phyloP scores from a whole-genome alignment of 2,888 invertebrate species.

The Ichneumoninae sp. region DNA sequence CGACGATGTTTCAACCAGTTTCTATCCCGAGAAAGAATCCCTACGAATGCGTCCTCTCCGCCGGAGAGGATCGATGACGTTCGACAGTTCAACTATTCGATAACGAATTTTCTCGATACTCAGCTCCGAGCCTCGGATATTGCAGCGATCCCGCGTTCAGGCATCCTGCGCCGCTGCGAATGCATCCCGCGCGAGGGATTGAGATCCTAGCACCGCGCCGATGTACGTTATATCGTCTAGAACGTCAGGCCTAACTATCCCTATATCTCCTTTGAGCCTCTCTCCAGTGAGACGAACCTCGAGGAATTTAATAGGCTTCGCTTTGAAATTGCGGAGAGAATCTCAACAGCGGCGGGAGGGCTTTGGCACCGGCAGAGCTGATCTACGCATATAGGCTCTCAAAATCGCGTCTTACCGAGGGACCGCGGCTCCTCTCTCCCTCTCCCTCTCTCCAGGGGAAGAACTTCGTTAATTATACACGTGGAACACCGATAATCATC shows the following conservation, averaged over 20 bases:
- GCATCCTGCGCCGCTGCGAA: constrained; percentile 13
- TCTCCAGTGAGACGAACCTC: constrained; percentile 73
- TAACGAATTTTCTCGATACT: constrained; percentile 15
- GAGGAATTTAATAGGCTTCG: constrained; percentile 79
- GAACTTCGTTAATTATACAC: constrained; percentile 45
- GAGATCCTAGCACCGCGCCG: neutral
- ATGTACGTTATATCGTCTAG: constrained; percentile 27
- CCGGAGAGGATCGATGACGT: neutral
- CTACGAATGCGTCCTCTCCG: neutral
- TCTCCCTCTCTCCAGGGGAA: neutral
- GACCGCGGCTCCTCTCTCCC: neutral
- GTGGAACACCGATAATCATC: constrained; percentile 5
- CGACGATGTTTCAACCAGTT: neutral
- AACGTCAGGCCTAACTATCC: constrained; percentile 39
- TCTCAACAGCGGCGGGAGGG: constrained; percentile 36
- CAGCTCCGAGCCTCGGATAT: neutral
- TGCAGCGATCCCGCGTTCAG: constrained; percentile 9
- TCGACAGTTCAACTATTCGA: constrained; percentile 5
- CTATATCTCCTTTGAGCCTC: constrained; percentile 72
- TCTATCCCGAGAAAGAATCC: neutral
- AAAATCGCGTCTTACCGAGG: constrained; percentile 20
- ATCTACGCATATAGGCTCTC: constrained; percentile 35
- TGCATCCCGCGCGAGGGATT: constrained; percentile 4
- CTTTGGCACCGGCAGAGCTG: neutral
- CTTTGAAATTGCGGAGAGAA: constrained; percentile 77